phyloP scores from a whole-genome alignment of 2,113 vertebrate genomes.

The Rutilus rutilus region DNA sequence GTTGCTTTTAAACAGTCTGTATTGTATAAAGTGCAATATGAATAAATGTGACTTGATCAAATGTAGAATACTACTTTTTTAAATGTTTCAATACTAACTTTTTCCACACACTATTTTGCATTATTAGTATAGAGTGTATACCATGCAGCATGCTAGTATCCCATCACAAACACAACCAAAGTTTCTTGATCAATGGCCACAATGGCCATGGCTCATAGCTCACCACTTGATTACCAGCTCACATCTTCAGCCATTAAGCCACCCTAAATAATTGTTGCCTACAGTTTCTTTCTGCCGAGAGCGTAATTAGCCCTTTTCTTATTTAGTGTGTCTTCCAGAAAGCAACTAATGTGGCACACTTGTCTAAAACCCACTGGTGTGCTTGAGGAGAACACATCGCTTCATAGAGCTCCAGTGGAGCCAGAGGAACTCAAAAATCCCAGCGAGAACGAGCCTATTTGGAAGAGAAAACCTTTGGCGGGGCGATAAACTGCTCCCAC shows the following conservation, averaged over 20 bases:
- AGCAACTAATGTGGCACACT: slow-evolving; percentile 4
- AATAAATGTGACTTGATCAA: too few relatives aligned
- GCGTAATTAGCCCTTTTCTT: neutral
- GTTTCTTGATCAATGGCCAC: neutral
- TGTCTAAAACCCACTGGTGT: neutral
- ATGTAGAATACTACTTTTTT: neutral
- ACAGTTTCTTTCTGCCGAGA: neutral
- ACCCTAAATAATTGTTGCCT: neutral
- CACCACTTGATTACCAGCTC: neutral
- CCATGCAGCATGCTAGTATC: neutral
- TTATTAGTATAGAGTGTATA: neutral
- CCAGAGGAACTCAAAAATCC: neutral
- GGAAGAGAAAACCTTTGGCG: slow-evolving; percentile 53
- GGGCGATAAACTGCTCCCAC: slow-evolving; percentile 76
- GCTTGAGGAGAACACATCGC: neutral
- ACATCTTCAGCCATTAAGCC: neutral
- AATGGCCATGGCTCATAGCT: neutral
- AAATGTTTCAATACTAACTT: neutral
- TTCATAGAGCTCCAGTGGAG: neutral
- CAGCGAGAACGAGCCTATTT: neutral
- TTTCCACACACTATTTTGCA: neutral
- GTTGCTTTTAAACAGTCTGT: too few relatives aligned
- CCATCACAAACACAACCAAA: neutral
- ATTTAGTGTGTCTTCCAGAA: neutral
- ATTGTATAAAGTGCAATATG: too few relatives aligned